Evolutionary conservation across 2,113 vertebrate species (phyloP), one percentile per base, ranked within the genome.

Genomic region (Tyto alba): DNA sequence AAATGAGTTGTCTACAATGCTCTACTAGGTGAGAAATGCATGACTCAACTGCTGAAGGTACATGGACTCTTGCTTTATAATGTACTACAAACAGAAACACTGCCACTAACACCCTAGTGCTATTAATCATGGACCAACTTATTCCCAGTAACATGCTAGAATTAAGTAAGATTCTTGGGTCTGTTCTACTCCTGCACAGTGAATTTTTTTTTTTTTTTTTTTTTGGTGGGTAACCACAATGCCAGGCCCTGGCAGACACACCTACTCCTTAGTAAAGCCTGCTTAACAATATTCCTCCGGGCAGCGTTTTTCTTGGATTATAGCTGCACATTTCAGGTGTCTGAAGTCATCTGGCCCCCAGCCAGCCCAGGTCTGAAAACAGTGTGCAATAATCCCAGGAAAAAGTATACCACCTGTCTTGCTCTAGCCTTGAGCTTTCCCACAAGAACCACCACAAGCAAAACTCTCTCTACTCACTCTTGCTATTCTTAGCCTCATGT

Each of bases 271-370:
- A 36, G 21, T 34, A 80, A 85, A 86, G 68, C 59, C 50, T 77
- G 11, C 56, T 92, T 80, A 93, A 90, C 21, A 67, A 63, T 41
- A 77, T n/a, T 88, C 85, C 92, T 75, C 60, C 76, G 84, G 93
- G 90, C 95, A 95, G 55, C n/a, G 55, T 55, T 95, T 92, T 95
- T 93, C 72, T 92, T 74, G 63, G 78, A 88, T 90, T 95, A 53
- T 43, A 86, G 27, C 10, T 88, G 79, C n/a, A 59, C 43, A 52
- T 95, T 95, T 92, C 60, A 86, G 47, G 82, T 52, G 82, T 72
- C 43, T 95, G 83, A 93, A 94, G 90, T 96, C 75, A 96, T 52
- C 13, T 67, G 90, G 96, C 11, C 22, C 36, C 34, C 63, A 93
- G 78, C 95, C 92, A 96, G 85, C 38, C 50, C 6, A 59, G 76